Conservation (phyloP, 2,888 invertebrate species). For the Dermolepida albohirtum region DNA sequence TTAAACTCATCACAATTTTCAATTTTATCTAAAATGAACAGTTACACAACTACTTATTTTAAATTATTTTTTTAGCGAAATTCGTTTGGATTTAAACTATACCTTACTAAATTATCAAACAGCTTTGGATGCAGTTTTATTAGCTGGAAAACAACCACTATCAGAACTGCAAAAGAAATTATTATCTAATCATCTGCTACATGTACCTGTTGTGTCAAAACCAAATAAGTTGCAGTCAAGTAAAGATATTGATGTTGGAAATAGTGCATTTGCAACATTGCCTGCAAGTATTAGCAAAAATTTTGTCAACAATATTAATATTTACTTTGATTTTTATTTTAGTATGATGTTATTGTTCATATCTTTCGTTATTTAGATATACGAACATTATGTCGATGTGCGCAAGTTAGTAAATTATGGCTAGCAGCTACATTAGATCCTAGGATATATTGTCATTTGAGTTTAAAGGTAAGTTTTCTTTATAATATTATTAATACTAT, state of each 20-base stretch:
- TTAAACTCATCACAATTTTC: slow-evolving; percentile 10
- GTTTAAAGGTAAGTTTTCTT: slow-evolving; percentile 70
- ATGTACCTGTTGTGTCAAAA: slow-evolving; percentile 12
- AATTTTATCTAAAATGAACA: slow-evolving; percentile 39
- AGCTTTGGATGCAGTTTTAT: slow-evolving; percentile 85
- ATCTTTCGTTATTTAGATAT: slow-evolving; percentile 86
- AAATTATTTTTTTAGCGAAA: slow-evolving; percentile 69
- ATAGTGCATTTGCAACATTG: slow-evolving; percentile 55
- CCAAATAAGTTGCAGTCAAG: neutral
- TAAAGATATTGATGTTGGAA: slow-evolving; percentile 34
- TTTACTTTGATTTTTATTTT: slow-evolving; percentile 58
- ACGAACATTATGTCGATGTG: slow-evolving; percentile 80
- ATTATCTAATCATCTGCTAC: slow-evolving; percentile 51
- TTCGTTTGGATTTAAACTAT: slow-evolving; percentile 90
- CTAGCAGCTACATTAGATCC: slow-evolving; percentile 80
- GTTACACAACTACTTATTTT: no score
- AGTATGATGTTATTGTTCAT: slow-evolving; percentile 86
- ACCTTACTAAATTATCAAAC: slow-evolving; percentile 85
- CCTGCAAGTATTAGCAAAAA: slow-evolving; percentile 58
- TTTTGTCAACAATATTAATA: neutral
- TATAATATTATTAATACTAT: neutral
- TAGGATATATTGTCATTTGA: slow-evolving; percentile 81
- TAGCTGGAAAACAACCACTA: slow-evolving; percentile 72
- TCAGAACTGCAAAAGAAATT: slow-evolving; percentile 53
- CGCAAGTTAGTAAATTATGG: slow-evolving; percentile 80